Percentiles rank a stretch among this genome's conserved stretches.
Conservation (phyloP, 2,797 vertebrate genomes). For the Arnoldichthys spilopterus region DNA sequence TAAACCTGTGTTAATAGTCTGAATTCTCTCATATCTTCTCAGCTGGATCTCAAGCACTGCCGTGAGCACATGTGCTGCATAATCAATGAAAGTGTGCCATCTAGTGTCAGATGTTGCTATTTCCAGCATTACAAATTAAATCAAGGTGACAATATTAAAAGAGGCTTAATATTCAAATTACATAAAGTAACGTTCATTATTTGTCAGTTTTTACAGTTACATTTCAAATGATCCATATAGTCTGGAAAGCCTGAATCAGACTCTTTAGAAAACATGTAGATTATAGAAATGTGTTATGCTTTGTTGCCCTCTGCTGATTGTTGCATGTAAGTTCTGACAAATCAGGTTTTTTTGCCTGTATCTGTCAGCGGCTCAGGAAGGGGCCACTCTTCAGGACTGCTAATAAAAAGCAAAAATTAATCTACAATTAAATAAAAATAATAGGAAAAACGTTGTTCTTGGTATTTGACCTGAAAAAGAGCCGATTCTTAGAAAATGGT, state of each 20-base stretch:
- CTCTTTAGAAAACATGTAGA: background rate
- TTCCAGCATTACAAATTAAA: background rate
- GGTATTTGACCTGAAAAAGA: too few relatives aligned
- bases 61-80: background rate
- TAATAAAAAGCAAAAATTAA: too few relatives aligned
- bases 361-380: background rate
- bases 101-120: background rate
- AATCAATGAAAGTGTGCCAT: background rate
- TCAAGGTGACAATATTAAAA: background rate
- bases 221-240: background rate
- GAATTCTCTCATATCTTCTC: too few relatives aligned
- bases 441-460: too few relatives aligned
- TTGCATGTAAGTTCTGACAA: background rate
- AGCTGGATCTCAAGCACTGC: background rate
- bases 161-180: background rate
- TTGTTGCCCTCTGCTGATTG: conserved; percentile 24
- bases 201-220: background rate
- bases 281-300: background rate
- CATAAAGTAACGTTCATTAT: background rate
- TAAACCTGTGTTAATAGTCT: too few relatives aligned
- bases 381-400: too few relatives aligned
- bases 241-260: background rate
- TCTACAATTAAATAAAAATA: too few relatives aligned
- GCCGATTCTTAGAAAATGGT: too few relatives aligned
- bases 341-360: background rate